Evolutionary conservation across 2,113 vertebrate genomes (phyloP), one percentile per base, ranked within the genome.

Genomic region (Brachypteracias leptosomus): DNA sequence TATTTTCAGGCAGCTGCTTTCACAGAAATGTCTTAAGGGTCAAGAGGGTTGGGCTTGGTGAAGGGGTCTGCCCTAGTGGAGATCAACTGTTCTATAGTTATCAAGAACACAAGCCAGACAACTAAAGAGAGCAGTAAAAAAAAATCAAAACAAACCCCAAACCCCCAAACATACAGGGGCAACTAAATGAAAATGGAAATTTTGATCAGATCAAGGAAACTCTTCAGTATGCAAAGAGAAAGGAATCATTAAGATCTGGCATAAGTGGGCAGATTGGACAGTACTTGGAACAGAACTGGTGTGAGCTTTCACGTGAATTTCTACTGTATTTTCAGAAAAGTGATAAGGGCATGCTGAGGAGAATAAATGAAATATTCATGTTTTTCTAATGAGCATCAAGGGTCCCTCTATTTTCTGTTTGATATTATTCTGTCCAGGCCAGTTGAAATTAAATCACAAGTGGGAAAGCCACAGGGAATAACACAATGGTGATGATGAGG

Each of bases 321-420:
- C 28, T 86, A 21, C 24, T 17, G 35, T 58, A 90, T 12, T 72
- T 71, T 71, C 29, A 77, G 26, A 73, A 52, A 65, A 84, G 47
- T 55, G 75, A 40, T 79, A 93, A 96, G 55, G 54, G 36, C 25
- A 42, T 76, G n/a, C 21, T 88, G 71, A 70, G 63, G n/a, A 85
- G 46, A 89, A 84, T 33, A 86, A 74, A 86, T 93, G 14, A 85
- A 86, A 92, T 93, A 90, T 93, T 86, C 49, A 59, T 90, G 38
- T 75, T 93, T 89, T 72, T 62, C 17, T 95, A 79, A 88, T 90
- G 58, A 93, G 22, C 61, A 89, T 51, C 54, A 79, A 85, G 61
- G 15, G 20, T 71, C 35, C 24, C 36, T 86, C 65, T 83, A 52
- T 90, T 77, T 93, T 83, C 62, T 90, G 9, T 90, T 90, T 92